phyloP scores from a whole-genome alignment of 2,797 vertebrate species.

The Sebastiscus albofasciatus region DNA sequence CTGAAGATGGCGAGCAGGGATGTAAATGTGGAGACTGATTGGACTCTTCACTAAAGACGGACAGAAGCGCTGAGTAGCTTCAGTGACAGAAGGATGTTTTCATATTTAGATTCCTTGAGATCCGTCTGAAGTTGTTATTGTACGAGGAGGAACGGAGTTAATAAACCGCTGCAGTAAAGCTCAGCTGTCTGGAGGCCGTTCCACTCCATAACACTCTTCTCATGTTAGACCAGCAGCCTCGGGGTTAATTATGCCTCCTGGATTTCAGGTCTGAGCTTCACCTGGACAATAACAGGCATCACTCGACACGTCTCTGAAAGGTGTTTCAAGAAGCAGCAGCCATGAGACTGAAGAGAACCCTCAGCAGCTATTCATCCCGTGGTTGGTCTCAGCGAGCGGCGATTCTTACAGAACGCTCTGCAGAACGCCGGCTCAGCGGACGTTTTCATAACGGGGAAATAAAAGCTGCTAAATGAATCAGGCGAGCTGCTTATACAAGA shows the following conservation, averaged over 20 bases:
- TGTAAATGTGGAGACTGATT: conserved; percentile 31
- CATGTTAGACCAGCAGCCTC: background rate
- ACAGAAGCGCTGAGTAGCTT: background rate
- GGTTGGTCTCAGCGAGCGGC: conserved; percentile 1
- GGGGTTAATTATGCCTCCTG: conserved; percentile 51
- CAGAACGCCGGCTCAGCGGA: conserved; percentile 5
- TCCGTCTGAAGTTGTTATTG: conserved; percentile 37
- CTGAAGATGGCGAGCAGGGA: conserved; percentile 1
- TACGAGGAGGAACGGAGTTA: background rate
- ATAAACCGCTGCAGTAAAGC: conserved; percentile 8
- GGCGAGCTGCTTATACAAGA: background rate
- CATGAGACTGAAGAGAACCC: background rate
- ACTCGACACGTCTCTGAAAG: background rate
- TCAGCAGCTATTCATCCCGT: background rate
- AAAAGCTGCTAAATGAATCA: background rate
- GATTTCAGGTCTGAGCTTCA: conserved; percentile 14
- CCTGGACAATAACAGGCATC: background rate
- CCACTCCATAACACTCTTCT: background rate
- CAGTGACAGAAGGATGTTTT: background rate
- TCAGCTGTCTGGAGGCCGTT: conserved; percentile 14
- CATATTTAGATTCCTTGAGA: background rate
- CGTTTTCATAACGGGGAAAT: conserved; percentile 23
- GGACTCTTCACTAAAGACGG: conserved; percentile 29
- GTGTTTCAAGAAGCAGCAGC: background rate
- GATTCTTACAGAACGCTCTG: background rate